phyloP scores from a whole-genome alignment of 2,113 vertebrate species.

The Artemisiospiza belli region DNA sequence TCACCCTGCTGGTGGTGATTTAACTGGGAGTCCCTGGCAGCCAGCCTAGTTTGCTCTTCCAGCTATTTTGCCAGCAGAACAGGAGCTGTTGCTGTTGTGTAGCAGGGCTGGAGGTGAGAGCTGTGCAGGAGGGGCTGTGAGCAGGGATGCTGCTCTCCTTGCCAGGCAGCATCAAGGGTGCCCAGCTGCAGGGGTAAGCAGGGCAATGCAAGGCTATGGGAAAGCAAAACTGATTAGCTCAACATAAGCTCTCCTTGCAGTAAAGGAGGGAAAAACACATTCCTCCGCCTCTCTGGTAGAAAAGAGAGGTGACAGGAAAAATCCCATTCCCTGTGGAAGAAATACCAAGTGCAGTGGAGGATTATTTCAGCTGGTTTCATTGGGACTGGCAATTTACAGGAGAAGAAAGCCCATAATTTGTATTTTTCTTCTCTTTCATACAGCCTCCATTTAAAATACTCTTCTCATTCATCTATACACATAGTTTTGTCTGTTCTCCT shows the following conservation, averaged over 20 bases:
- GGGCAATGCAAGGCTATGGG: not conserved
- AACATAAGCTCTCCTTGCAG: not conserved
- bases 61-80: not conserved
- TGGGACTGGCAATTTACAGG: rapidly evolving
- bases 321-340: not conserved
- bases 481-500: not conserved
- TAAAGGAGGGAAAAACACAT: not conserved
- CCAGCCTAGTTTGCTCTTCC: not conserved
- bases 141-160: not conserved
- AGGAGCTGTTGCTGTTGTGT: not conserved
- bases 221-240: slow-evolving; percentile 8
- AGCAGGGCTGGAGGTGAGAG: not conserved
- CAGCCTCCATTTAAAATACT: not conserved
- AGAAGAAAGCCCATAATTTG: not conserved
- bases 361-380: not conserved
- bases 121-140: not conserved
- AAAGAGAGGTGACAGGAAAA: not conserved
- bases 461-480: not conserved
- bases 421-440: not conserved
- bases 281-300: not conserved
- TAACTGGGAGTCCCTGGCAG: not conserved
- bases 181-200: not conserved
- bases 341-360: not conserved
- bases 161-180: not conserved
- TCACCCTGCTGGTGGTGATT: not conserved